These are phyloP conservation scores for Synanthedon tipuliformis DNA, from an alignment of 2,888 invertebrate genomes.

Conservation along the genomic window DNA sequence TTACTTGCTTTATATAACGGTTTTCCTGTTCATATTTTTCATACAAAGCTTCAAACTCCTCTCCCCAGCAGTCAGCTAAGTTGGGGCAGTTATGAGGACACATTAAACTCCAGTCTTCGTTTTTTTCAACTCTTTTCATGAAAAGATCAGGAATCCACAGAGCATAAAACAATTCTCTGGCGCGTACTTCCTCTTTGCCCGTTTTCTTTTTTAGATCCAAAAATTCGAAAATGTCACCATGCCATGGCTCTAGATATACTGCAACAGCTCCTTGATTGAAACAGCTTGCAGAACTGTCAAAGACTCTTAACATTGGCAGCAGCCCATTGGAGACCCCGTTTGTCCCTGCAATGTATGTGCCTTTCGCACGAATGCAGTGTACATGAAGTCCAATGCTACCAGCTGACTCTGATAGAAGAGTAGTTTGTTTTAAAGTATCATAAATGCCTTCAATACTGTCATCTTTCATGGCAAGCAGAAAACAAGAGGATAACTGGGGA, in stretches of 20 bases:
- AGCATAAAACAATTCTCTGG: conserved; percentile 95
- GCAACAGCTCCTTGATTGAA: conserved; percentile 99
- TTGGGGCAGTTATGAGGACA: conserved; percentile 95
- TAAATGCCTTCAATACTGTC: conserved; percentile 97
- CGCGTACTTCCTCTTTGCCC: conserved; percentile 93
- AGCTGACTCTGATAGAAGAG: conserved; percentile 95
- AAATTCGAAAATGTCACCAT: conserved; percentile 96
- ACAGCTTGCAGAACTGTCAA: conserved; percentile 94
- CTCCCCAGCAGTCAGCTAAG: conserved; percentile 92
- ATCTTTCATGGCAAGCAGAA: conserved; percentile 91
- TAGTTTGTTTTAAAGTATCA: conserved; percentile 91
- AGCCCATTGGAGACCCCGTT: conserved; percentile 95
- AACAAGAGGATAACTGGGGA: conserved; percentile 96
- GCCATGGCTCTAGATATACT: conserved; percentile 99
- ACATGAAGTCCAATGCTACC: conserved; percentile 98
- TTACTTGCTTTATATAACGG: conserved; percentile 74
- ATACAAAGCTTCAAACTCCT: conserved; percentile 92
- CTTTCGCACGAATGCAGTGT: conserved; percentile 93
- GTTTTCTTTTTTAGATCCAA: conserved; percentile 95
- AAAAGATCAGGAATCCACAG: conserved; percentile 99
- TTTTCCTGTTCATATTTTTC: conserved; percentile 86
- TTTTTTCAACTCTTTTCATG: conserved; percentile 91
- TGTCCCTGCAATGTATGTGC: conserved; percentile 92
- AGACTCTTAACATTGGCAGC: conserved; percentile 95
- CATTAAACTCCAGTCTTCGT: conserved; percentile 94